phyloP scores from a whole-genome alignment of 2,797 vertebrate genomes.

The Centropyge bicolor region DNA sequence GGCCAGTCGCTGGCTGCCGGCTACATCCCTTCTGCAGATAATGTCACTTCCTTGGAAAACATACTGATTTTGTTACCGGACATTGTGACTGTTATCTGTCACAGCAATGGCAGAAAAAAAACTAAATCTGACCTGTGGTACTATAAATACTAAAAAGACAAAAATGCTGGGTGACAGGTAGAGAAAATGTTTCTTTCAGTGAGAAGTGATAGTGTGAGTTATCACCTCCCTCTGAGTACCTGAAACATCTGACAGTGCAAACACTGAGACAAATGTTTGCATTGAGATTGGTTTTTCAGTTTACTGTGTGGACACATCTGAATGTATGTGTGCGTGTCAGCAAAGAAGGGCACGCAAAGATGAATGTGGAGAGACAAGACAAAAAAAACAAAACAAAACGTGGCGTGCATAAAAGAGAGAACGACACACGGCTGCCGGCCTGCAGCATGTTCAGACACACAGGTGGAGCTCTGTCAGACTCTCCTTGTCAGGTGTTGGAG shows the following conservation, averaged over 20 bases:
- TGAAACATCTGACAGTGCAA: constrained; percentile 32
- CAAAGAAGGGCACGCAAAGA: constrained; percentile 13
- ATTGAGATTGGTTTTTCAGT: constrained; percentile 38
- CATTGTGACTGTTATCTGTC: constrained; percentile 54
- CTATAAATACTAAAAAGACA: constrained; percentile 38
- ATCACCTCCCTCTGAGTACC: constrained; percentile 30
- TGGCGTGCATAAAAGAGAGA: not conserved
- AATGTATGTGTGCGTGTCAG: constrained; percentile 10
- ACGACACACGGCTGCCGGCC: constrained; percentile 12
- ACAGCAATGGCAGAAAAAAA: constrained; percentile 34
- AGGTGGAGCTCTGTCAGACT: constrained; percentile 65
- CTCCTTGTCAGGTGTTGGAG: constrained; percentile 45
- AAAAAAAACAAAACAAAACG: constrained; percentile 43
- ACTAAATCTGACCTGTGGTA: constrained; percentile 16
- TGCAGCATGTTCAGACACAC: constrained; percentile 49
- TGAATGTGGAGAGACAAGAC: constrained; percentile 8
- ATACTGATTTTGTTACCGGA: constrained; percentile 61
- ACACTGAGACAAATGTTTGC: constrained; percentile 43
- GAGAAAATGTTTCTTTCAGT: constrained; percentile 43
- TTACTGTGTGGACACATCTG: constrained; percentile 14
- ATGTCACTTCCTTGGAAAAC: constrained; percentile 74
- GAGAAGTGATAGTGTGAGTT: constrained; percentile 44
- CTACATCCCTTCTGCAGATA: constrained; percentile 59
- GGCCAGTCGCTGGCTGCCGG: constrained; percentile 42
- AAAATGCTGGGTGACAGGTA: constrained; percentile 29